Evolutionary conservation across 1,140 invertebrate genomes (phyloP).

Genomic region (Melitaea cinxia): DNA sequence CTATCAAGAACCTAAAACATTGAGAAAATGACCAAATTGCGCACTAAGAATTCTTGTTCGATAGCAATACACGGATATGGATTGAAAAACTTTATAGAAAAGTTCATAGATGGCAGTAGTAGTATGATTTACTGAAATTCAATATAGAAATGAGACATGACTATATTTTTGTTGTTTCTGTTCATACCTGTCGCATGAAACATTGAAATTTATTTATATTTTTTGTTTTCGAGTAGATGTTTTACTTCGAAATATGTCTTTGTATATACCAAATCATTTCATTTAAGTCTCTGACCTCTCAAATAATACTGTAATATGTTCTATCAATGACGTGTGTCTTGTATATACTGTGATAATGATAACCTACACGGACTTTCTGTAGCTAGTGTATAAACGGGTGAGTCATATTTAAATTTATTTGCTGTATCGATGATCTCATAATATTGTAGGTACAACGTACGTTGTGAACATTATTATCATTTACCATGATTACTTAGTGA

Average conservation of each 20-base stretch:
- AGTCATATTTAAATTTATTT: slow-evolving; percentile 82
- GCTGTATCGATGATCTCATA: slow-evolving; percentile 80
- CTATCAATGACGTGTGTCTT: slow-evolving; percentile 57
- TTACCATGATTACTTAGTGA: slow-evolving; percentile 48
- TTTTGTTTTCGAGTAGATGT: slow-evolving; percentile 29
- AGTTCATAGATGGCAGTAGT: slow-evolving; percentile 61
- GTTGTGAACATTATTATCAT: slow-evolving; percentile 53
- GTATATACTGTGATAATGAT: slow-evolving; percentile 74
- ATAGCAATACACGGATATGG: slow-evolving; percentile 8
- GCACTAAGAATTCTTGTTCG: slow-evolving; percentile 13
- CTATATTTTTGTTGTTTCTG: slow-evolving; percentile 48
- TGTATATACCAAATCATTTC: slow-evolving; percentile 30
- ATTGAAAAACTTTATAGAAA: slow-evolving; percentile 22
- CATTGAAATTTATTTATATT: slow-evolving; percentile 44
- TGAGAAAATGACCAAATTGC: slow-evolving; percentile 27
- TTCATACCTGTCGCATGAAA: slow-evolving; percentile 37
- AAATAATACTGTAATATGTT: slow-evolving; percentile 53
- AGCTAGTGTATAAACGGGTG: slow-evolving; percentile 73
- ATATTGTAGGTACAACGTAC: slow-evolving; percentile 55
- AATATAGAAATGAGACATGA: slow-evolving; percentile 54
- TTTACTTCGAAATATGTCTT: slow-evolving; percentile 33
- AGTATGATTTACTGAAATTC: slow-evolving; percentile 67
- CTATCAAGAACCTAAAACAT: slow-evolving; percentile 19
- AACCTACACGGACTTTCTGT: slow-evolving; percentile 77
- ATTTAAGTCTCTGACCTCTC: slow-evolving; percentile 36